These are phyloP conservation scores for Anthoscopus minutus DNA, from an alignment of 2,113 vertebrate genomes.

Conservation along the genomic window DNA sequence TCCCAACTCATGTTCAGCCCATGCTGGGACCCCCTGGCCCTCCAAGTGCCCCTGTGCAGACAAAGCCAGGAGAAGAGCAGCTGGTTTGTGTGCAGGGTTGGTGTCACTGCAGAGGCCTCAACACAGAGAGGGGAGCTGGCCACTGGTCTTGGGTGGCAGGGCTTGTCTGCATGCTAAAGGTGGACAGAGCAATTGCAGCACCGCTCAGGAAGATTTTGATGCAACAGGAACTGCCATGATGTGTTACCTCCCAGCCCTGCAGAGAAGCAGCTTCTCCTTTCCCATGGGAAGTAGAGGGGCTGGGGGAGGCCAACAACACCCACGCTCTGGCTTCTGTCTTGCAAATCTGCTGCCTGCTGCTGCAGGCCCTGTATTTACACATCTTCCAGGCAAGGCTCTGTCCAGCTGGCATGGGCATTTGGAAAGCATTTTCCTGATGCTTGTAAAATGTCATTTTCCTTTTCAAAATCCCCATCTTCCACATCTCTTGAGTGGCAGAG, in stretches of 20 bases:
- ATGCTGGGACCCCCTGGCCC: neutral
- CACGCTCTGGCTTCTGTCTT: neutral
- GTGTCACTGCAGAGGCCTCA: neutral
- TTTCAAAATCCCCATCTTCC: neutral
- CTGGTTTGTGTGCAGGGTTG: neutral
- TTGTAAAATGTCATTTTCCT: neutral
- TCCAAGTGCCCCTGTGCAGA: neutral
- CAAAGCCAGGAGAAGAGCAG: neutral
- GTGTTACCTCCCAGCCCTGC: neutral
- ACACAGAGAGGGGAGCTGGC: neutral
- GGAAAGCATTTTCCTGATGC: neutral
- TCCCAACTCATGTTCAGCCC: fast-evolving
- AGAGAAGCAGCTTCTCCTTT: neutral
- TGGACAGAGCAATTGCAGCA: neutral
- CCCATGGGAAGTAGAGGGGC: neutral
- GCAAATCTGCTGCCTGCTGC: neutral
- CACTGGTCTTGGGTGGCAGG: neutral
- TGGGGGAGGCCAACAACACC: neutral
- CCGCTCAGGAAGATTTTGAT: neutral
- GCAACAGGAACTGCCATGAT: neutral
- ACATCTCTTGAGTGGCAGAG: neutral
- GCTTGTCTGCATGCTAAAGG: too few relatives aligned
- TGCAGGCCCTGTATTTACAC: neutral
- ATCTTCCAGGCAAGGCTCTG: neutral
- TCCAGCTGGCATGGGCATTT: neutral